A percentile compares a stretch with the other conserved stretches of the same genome.
phyloP scores from a whole-genome alignment of 2,797 vertebrate species.

The Hoplostethus atlanticus region DNA sequence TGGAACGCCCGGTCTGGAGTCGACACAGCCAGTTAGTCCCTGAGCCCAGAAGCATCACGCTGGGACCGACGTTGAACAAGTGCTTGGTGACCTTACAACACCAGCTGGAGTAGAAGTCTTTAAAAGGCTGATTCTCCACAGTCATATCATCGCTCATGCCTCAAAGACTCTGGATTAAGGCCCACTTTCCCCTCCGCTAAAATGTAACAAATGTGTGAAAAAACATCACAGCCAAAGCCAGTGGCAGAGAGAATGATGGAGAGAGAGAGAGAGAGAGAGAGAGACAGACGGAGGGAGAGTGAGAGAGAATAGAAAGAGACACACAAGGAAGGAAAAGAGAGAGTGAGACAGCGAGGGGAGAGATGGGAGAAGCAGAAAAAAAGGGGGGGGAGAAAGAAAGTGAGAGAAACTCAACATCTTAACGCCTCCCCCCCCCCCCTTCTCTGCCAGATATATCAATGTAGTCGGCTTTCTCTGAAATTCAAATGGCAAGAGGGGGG shows the following conservation, averaged over 20 bases:
- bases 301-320: too few relatives aligned
- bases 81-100: conserved; percentile 66
- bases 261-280: conserved; percentile 7
- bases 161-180: conserved; percentile 73
- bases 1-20: conserved; percentile 41
- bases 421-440: conserved; percentile 25
- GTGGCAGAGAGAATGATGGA: conserved; percentile 44
- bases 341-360: conserved; percentile 6
- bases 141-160: conserved; percentile 68
- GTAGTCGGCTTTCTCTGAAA: conserved; percentile 85
- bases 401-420: conserved; percentile 57
- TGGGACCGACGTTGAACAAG: conserved; percentile 62
- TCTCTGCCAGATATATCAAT: conserved; percentile 71
- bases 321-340: not conserved
- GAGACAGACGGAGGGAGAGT: not conserved
- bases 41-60: conserved; percentile 48
- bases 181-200: conserved; percentile 52
- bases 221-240: conserved; percentile 66
- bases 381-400: conserved; percentile 41
- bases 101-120: conserved; percentile 69
- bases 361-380: conserved; percentile 36
- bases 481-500: conserved; percentile 78
- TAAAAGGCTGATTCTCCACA: conserved; percentile 70
- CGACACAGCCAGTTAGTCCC: conserved; percentile 59
- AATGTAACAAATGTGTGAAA: conserved; percentile 71